Percentiles rank a stretch among this genome's conserved stretches.
Evolutionary conservation across 1,140 invertebrate species (phyloP).

Genomic region (Elymnias hypermnestra): DNA sequence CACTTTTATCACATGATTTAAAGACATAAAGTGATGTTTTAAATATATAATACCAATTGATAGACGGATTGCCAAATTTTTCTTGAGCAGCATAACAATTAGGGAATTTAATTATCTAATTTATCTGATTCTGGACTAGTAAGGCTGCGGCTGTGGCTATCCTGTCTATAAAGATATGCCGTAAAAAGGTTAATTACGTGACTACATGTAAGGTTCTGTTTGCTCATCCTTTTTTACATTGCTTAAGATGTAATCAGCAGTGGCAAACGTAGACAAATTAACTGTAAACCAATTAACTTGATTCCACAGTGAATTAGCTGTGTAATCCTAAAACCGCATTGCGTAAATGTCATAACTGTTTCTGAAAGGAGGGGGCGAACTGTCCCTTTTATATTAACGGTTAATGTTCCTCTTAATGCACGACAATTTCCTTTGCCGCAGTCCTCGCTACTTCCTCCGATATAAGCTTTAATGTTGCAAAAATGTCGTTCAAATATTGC

Average conservation of each 20-base stretch:
- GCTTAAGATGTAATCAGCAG: neutral
- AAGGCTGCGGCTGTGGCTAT: no score
- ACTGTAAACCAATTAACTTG: constrained; percentile 7
- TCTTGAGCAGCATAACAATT: no score
- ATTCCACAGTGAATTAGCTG: constrained; percentile 5
- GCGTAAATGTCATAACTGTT: constrained; percentile 25
- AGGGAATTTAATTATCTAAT: no score
- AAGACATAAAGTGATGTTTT: no score
- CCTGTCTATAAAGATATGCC: no score
- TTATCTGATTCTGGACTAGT: no score
- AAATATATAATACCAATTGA: no score
- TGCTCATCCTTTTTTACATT: no score
- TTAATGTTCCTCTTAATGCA: constrained; percentile 50
- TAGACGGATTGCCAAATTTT: no score
- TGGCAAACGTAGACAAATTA: constrained; percentile 1
- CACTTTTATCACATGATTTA: no score
- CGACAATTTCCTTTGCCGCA: constrained; percentile 45
- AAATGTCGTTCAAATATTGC: constrained; percentile 8
- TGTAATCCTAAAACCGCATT: constrained; percentile 12
- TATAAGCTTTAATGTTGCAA: constrained; percentile 15
- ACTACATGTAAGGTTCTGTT: no score
- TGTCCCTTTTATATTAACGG: constrained; percentile 45
- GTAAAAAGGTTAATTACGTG: no score
- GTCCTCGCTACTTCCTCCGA: constrained; percentile 38
- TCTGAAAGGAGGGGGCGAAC: constrained; percentile 30